A percentile compares a stretch with the other conserved stretches of the same genome.
Evolutionary conservation across 2,888 invertebrate genomes (phyloP).

Genomic region (Tetragnatha montana): DNA sequence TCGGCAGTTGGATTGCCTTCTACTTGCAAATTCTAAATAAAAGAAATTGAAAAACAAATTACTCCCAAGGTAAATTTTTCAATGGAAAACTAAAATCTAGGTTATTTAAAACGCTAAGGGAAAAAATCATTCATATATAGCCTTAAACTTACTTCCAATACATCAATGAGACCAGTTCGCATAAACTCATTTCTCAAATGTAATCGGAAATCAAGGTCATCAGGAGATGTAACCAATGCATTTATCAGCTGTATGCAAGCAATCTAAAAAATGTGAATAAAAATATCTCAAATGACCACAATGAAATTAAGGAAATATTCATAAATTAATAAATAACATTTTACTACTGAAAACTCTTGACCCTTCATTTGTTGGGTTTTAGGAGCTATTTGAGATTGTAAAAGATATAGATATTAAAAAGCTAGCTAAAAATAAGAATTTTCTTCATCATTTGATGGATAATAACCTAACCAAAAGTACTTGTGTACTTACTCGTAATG

Average conservation of each 20-base stretch:
- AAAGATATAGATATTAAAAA: too few relatives aligned
- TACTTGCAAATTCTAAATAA: constrained; percentile 76
- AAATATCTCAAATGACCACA: not conserved
- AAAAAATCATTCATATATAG: constrained; percentile 16
- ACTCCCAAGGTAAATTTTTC: not conserved
- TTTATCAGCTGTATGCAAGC: constrained; percentile 95
- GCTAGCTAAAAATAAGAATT: not conserved
- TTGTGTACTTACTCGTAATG: constrained; percentile 81
- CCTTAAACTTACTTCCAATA: constrained; percentile 79
- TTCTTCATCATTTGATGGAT: not conserved
- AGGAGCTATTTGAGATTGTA: not conserved
- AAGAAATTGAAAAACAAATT: not conserved
- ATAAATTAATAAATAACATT: not conserved
- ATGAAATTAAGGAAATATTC: too few relatives aligned
- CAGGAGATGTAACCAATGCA: constrained; percentile 88
- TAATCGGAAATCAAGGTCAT: constrained; percentile 93
- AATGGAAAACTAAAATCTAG: not conserved
- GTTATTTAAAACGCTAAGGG: not conserved
- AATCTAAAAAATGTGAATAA: constrained; percentile 79
- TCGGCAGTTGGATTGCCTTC: constrained; percentile 84
- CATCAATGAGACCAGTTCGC: constrained; percentile 91
- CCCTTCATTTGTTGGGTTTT: too few relatives aligned
- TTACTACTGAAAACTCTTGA: not conserved
- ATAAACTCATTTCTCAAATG: constrained; percentile 97
- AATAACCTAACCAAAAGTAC: constrained; percentile 40